phyloP scores from a whole-genome alignment of 2,113 vertebrate genomes.

The Salminus brasiliensis region DNA sequence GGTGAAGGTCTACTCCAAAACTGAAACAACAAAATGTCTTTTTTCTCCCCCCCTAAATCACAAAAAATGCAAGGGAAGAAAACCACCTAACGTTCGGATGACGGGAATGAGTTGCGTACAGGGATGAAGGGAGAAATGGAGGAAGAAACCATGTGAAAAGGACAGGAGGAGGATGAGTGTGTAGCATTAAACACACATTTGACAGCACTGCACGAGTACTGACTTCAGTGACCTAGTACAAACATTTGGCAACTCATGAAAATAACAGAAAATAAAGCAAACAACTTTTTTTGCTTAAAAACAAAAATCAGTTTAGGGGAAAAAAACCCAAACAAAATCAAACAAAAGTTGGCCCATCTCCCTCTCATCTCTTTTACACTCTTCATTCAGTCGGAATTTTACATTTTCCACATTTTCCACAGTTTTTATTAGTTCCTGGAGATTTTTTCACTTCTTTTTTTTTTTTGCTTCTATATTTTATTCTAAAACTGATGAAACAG shows the following conservation, averaged over 20 bases:
- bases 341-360: slow-evolving; percentile 38
- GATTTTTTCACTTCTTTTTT: slow-evolving; percentile 63
- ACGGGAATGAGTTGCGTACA: slow-evolving; percentile 25
- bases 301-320: not conserved
- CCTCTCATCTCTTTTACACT: slow-evolving; percentile 32
- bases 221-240: slow-evolving; percentile 21
- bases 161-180: slow-evolving; percentile 38
- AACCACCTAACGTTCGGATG: slow-evolving; percentile 22
- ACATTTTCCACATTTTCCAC: slow-evolving; percentile 62
- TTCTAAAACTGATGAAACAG: slow-evolving; percentile 67
- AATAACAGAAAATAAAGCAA: not conserved
- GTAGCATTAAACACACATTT: slow-evolving; percentile 24
- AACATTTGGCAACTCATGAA: slow-evolving; percentile 24
- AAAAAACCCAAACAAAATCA: not conserved
- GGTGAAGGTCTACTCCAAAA: slow-evolving; percentile 67
- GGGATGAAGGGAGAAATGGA: slow-evolving; percentile 46
- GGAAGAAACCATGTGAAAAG: slow-evolving; percentile 30
- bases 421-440: slow-evolving; percentile 67
- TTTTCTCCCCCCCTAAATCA: slow-evolving; percentile 12
- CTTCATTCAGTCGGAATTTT: slow-evolving; percentile 58
- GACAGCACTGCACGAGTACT: slow-evolving; percentile 32
- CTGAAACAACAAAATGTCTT: slow-evolving; percentile 38
- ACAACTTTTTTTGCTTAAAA: not conserved
- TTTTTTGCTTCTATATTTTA: slow-evolving; percentile 50
- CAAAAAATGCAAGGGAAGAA: slow-evolving; percentile 8